These are phyloP conservation scores for Cathartes aura DNA, from an alignment of 2,113 vertebrate genomes.

Conservation along the genomic window DNA sequence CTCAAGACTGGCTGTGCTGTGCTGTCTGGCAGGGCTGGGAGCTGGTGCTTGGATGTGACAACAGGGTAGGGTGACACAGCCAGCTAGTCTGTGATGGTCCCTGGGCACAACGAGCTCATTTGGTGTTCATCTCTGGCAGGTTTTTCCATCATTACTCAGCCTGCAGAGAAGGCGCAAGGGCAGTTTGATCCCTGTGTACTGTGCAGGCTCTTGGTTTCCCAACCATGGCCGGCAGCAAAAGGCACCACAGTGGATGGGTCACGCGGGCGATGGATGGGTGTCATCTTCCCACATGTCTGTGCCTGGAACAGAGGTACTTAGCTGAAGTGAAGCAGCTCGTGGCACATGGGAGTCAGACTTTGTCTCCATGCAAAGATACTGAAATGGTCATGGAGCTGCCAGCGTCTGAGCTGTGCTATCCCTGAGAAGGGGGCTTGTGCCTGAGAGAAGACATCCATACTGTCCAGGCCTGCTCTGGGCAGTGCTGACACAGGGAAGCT, in stretches of 20 bases:
- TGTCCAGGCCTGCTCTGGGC: neutral
- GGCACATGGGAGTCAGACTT: neutral
- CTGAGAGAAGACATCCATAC: neutral
- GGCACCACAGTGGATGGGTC: neutral
- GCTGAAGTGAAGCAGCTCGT: neutral
- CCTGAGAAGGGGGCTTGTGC: neutral
- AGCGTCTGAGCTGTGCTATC: neutral
- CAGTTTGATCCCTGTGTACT: no score
- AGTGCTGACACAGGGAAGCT: neutral
- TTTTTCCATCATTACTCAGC: neutral
- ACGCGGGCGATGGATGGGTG: rapidly evolving
- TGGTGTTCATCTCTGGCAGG: neutral
- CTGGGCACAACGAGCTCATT: neutral
- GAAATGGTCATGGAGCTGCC: neutral
- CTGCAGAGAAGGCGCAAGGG: neutral
- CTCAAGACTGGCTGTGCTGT: neutral
- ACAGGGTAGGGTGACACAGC: neutral
- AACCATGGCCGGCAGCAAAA: neutral
- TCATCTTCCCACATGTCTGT: neutral
- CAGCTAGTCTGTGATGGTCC: neutral
- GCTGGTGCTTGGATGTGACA: neutral
- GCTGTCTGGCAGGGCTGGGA: neutral
- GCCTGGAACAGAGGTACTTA: neutral
- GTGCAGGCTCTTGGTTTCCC: neutral
- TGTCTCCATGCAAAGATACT: neutral